Percentiles rank a stretch among this genome's conserved stretches.
Conservation (phyloP, 2,797 vertebrate genomes). For the Heliangelus exortis region DNA sequence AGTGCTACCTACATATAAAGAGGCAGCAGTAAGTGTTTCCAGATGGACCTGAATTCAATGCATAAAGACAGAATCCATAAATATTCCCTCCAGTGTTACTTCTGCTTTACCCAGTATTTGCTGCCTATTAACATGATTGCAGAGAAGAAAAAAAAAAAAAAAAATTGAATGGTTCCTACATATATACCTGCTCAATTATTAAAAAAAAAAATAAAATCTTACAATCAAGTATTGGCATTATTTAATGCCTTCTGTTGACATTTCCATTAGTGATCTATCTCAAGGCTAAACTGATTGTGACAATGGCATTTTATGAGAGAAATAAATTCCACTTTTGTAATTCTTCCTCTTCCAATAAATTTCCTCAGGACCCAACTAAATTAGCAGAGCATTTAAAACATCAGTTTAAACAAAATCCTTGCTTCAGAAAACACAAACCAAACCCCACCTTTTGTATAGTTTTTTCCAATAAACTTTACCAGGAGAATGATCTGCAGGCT, state of each 20-base stretch:
- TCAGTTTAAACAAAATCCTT: slow-evolving; percentile 19
- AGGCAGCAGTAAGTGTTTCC: slow-evolving; percentile 1
- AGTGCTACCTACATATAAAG: slow-evolving; percentile 1
- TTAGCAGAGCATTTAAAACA: slow-evolving; percentile 19
- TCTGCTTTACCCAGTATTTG: not conserved
- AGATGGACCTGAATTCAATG: slow-evolving; percentile 33
- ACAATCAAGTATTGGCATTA: not conserved
- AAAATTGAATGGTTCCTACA: not conserved
- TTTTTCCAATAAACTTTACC: not conserved
- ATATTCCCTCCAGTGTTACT: not conserved
- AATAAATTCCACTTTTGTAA: slow-evolving; percentile 1
- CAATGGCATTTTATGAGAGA: slow-evolving; percentile 12
- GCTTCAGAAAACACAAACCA: not conserved
- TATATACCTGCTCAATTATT: not conserved
- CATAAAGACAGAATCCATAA: slow-evolving; percentile 24
- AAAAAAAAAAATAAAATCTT: not conserved
- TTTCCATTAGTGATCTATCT: slow-evolving; percentile 18
- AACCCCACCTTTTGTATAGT: not conserved
- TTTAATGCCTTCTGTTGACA: slow-evolving; percentile 14
- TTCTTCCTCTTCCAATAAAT: not conserved
- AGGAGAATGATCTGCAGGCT: slow-evolving; percentile 9
- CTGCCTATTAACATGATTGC: not conserved
- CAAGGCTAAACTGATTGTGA: not conserved
- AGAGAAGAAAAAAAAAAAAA: not conserved
- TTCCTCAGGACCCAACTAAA: slow-evolving; percentile 38